phyloP scores from a whole-genome alignment of 2,797 vertebrate species.

The Chaunax sp. region DNA sequence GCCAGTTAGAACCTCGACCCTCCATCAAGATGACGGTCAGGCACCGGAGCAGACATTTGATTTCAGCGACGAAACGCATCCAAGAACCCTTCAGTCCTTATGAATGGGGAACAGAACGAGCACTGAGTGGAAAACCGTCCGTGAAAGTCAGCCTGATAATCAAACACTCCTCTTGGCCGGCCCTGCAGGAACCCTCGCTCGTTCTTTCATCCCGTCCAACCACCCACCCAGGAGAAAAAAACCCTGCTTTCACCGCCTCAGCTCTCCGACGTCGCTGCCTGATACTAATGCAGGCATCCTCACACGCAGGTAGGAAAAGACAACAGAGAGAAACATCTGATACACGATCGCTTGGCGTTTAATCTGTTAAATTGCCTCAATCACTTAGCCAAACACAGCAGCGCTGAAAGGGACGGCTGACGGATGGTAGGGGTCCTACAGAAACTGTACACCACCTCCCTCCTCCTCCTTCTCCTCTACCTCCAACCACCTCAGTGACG shows the following conservation, averaged over 20 bases:
- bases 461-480: conserved; percentile 18
- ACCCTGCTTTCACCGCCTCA: conserved; percentile 5
- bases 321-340: conserved; percentile 14
- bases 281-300: conserved; percentile 37
- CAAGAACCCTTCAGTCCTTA: conserved; percentile 70
- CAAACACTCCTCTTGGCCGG: conserved; percentile 56
- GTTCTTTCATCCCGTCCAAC: conserved; percentile 62
- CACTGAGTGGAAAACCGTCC: conserved; percentile 65
- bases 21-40: conserved; percentile 63
- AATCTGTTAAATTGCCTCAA: conserved; percentile 59
- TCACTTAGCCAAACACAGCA: conserved; percentile 63
- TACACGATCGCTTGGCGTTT: conserved; percentile 30
- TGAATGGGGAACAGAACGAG: conserved; percentile 73
- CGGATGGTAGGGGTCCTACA: conserved; percentile 14
- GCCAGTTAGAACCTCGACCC: conserved; percentile 27
- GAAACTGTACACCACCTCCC: conserved; percentile 38
- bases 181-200: conserved; percentile 28
- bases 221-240: conserved; percentile 59
- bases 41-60: conserved; percentile 59
- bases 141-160: conserved; percentile 70
- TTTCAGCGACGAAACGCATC: conserved; percentile 49
- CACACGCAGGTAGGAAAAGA: conserved; percentile 42
- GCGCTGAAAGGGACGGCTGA: conserved; percentile 23
- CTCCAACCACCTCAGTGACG: conserved; percentile 67
- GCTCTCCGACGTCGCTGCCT: conserved; percentile 14